Conservation (phyloP, 53 echinoderm and acorn worm genomes). For the Crossaster papposus region DNA sequence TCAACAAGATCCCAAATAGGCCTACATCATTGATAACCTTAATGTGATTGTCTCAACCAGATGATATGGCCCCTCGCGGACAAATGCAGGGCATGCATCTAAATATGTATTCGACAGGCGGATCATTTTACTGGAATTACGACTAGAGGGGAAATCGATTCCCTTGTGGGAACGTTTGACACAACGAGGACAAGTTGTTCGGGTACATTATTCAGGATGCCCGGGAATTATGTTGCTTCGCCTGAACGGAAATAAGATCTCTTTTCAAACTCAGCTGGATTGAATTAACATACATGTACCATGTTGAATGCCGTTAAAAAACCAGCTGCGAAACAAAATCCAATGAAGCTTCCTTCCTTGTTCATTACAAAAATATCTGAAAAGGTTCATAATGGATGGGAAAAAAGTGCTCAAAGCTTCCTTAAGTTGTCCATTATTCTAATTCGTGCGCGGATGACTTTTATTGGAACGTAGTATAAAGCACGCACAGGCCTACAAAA, state of each 20-base stretch:
- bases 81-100: background rate
- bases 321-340: background rate
- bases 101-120: background rate
- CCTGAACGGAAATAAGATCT: background rate
- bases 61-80: background rate
- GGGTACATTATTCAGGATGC: background rate
- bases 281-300: background rate
- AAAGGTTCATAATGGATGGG: background rate
- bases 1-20: too few species aligned
- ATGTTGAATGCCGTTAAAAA: background rate
- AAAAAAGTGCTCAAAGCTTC: background rate
- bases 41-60: background rate
- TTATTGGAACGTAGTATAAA: background rate
- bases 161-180: background rate
- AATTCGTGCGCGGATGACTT: background rate
- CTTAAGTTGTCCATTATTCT: background rate
- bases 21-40: background rate
- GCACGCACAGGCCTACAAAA: background rate
- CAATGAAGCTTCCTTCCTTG: background rate
- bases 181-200: background rate
- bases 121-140: background rate
- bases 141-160: background rate
- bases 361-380: background rate
- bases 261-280: constrained; percentile 14
- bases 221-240: background rate